Percentiles rank a stretch among this genome's conserved stretches.
Evolutionary conservation across 2,113 vertebrate genomes (phyloP).

Genomic region (Leptocoma aspasia): DNA sequence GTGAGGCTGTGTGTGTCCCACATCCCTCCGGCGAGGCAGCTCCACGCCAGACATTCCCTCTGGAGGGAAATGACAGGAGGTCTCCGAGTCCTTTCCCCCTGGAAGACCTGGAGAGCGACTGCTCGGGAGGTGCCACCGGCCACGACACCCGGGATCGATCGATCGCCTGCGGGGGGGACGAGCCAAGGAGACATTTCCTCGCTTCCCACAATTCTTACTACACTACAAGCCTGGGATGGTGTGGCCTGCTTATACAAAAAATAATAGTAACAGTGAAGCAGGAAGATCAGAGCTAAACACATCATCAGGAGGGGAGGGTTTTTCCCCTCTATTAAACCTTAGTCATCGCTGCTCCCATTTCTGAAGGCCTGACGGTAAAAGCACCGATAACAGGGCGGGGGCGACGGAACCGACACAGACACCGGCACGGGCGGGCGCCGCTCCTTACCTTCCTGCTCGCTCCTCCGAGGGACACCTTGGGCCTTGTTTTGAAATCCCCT

Average conservation of each 20-base stretch:
- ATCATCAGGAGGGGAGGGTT: not conserved
- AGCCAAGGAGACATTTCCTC: constrained; percentile 10
- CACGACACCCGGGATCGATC: not conserved
- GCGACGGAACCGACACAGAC: not conserved
- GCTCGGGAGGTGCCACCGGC: not conserved
- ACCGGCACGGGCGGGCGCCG: not conserved
- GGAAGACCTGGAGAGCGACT: not conserved
- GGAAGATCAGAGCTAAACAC: not conserved
- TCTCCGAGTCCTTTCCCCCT: not conserved
- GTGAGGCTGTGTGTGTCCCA: not conserved
- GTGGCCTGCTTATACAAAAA: not conserved
- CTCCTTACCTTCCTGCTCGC: constrained; percentile 90
- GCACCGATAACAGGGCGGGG: not conserved
- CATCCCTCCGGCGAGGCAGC: not conserved
- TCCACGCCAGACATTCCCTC: not conserved
- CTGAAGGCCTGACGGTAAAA: not conserved
- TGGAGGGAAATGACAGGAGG: not conserved
- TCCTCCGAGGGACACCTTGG: constrained; percentile 97
- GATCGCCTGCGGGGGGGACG: not conserved
- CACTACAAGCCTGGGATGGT: not conserved
- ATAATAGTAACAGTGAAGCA: not conserved
- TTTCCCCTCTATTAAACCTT: not conserved
- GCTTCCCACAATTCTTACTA: constrained; percentile 2
- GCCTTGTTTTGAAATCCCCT: constrained; percentile 96
- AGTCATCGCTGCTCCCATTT: constrained; percentile 39